These are phyloP conservation scores for Acleris emargana DNA, from an alignment of 2,888 invertebrate genomes.

Conservation along the genomic window DNA sequence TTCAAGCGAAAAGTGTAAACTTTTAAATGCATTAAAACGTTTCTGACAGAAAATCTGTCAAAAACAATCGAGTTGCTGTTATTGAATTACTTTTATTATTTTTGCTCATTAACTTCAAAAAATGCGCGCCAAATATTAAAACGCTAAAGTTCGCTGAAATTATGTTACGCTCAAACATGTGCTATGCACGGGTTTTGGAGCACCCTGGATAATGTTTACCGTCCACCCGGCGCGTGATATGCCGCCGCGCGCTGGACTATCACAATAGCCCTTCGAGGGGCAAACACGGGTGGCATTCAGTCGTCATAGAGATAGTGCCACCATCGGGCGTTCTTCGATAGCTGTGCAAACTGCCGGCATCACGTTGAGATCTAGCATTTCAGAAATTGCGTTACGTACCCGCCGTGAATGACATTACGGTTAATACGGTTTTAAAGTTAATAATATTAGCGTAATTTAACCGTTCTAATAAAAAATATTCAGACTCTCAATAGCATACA, in stretches of 20 bases:
- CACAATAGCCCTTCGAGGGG: slow-evolving; percentile 40
- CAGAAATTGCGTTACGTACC: slow-evolving; percentile 29
- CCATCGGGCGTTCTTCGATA: slow-evolving; percentile 63
- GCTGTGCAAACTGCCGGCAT: slow-evolving; percentile 65
- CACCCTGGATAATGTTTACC: slow-evolving; percentile 11
- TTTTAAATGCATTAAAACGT: neutral
- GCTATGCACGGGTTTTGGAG: slow-evolving; percentile 1
- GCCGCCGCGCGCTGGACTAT: slow-evolving; percentile 7
- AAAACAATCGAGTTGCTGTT: neutral
- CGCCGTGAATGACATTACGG: neutral
- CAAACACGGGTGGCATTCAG: slow-evolving; percentile 48
- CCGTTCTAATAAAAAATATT: no score
- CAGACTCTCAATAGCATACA: no score
- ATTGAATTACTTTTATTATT: no score
- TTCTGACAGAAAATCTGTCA: neutral
- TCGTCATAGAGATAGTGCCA: slow-evolving; percentile 55
- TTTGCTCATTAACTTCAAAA: no score
- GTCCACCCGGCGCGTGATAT: slow-evolving; percentile 17
- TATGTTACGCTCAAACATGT: neutral
- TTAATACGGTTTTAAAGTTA: neutral
- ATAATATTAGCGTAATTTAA: no score
- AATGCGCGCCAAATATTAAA: neutral
- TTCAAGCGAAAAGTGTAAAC: no score
- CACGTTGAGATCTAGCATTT: slow-evolving; percentile 41
- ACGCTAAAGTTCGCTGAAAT: neutral